Conservation (phyloP, 1,140 invertebrate genomes). For the Hylaeus volcanicus region DNA sequence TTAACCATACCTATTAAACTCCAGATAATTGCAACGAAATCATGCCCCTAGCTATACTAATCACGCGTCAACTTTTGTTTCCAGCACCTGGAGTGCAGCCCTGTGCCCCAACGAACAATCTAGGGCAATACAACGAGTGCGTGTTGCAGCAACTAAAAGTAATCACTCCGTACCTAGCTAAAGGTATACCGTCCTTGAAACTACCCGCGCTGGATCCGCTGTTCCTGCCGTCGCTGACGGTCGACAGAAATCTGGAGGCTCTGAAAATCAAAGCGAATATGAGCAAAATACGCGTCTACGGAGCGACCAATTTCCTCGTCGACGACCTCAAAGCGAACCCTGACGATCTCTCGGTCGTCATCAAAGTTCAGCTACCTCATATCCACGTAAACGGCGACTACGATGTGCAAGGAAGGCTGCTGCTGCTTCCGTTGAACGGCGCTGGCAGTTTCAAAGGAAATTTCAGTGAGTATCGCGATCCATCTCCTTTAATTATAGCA, state of each 20-base stretch:
- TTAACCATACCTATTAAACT: too few species aligned
- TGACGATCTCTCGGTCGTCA: conserved; percentile 82
- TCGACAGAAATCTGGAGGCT: conserved; percentile 85
- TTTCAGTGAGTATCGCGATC: conserved; percentile 83
- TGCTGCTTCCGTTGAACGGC: conserved; percentile 85
- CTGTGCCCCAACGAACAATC: conserved; percentile 63
- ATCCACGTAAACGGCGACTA: conserved; percentile 84
- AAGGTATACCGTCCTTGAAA: conserved; percentile 84
- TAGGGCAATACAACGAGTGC: conserved; percentile 81
- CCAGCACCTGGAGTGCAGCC: conserved; percentile 73
- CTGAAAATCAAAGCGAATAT: conserved; percentile 85
- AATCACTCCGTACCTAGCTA: conserved; percentile 81
- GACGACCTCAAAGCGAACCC: conserved; percentile 84
- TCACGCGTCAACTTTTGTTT: conserved; percentile 5
- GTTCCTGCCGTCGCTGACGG: conserved; percentile 82
- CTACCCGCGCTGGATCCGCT: conserved; percentile 85
- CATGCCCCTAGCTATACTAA: too few species aligned
- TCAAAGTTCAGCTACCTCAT: conserved; percentile 83
- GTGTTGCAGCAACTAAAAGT: conserved; percentile 82
- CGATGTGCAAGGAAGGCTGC: conserved; percentile 84
- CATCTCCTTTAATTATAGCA: not conserved
- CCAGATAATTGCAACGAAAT: too few species aligned
- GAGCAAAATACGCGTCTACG: conserved; percentile 84
- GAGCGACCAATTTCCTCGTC: conserved; percentile 83
- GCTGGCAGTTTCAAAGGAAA: conserved; percentile 85